Evolutionary conservation across 2,888 invertebrate species (phyloP), one percentile per base, ranked within the genome.

Genomic region (Trachelus troglodyta): DNA sequence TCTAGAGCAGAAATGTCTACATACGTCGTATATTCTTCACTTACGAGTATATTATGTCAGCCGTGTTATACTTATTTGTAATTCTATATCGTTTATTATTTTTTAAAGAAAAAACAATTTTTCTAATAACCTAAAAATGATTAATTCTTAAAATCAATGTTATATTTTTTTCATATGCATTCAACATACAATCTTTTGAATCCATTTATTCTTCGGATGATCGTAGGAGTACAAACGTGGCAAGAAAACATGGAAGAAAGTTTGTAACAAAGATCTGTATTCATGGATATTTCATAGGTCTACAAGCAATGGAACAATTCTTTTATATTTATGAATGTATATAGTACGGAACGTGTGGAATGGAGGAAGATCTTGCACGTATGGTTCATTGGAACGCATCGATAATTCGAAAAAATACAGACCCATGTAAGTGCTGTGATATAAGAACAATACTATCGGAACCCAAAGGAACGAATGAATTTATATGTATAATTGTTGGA

Each of bases 261-360:
- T 69, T 80, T 79, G 79, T 84, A 84, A 84, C 84, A 84, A 84
- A 84, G 79, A 83, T 80, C 79, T 84, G 83, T 84, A 83, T 83
- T 82, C 76, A 79, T 79, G 80, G 75, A 82, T 84, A 81, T 80
- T 78, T 83, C 73, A 75, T 82, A 81, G 75, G 40, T 81, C 83
- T 84, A 84, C 83, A 83, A 84, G 83, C 84, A 73, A 83, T 80
- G 78, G 81, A 81, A 84, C 81, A 80, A 81, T 83, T 78, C 75
- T 75, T 75, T 23, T 76, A 78, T 75, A 74, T 76, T 75, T 75
- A 77, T 82, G 77, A 78, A 80, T 80, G 77, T 79, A 80, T 80
- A 81, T 79, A 75, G 77, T 78, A 74, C 71, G 69, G 74, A 78
- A 79, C 77, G 73, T 81, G 76, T 79, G 82, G 81, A 83, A 83